Percentiles rank a stretch among this genome's conserved stretches.
phyloP scores from a whole-genome alignment of 2,888 invertebrate genomes.

The Enoplolaimus lenunculus region DNA sequence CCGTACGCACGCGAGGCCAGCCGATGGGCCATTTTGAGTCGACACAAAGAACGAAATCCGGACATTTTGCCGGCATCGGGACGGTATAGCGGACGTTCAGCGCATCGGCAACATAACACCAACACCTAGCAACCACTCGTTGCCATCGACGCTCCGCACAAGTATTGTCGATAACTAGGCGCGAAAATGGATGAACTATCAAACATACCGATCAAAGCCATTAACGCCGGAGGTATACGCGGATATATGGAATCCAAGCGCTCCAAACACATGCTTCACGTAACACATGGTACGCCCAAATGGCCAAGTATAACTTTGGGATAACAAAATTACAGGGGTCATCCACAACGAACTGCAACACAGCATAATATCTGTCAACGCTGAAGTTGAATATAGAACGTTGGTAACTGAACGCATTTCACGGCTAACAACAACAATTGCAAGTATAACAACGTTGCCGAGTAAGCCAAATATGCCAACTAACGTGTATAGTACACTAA shows the following conservation, averaged over 20 bases:
- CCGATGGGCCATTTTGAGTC: neutral
- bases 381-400: neutral
- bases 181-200: neutral
- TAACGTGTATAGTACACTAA: no score
- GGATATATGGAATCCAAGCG: neutral
- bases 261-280: neutral
- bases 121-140: neutral
- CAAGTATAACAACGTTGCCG: neutral
- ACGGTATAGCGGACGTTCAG: neutral
- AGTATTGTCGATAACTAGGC: neutral
- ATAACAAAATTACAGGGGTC: neutral
- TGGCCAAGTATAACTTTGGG: neutral
- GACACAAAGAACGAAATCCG: neutral
- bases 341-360: neutral
- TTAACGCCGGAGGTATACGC: neutral
- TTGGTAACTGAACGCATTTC: neutral
- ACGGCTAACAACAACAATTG: neutral
- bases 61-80: neutral
- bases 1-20: slow-evolving; percentile 4
- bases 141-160: neutral
- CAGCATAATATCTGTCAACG: neutral
- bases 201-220: neutral
- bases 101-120: neutral
- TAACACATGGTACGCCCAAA: neutral
- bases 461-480: neutral